Evolutionary conservation across 2,113 vertebrate species (phyloP).

Genomic region (Epinephelus moara): DNA sequence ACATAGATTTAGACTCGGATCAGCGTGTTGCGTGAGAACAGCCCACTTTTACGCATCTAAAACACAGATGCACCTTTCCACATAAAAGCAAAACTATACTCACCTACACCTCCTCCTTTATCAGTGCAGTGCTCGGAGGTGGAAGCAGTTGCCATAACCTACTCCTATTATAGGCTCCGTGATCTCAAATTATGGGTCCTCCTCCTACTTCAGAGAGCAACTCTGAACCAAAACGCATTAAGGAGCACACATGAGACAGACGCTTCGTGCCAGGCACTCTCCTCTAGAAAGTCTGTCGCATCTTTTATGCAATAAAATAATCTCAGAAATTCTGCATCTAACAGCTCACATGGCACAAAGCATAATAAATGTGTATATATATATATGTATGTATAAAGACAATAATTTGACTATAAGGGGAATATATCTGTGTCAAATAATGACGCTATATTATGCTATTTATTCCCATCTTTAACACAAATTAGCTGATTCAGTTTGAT

Average conservation of each 20-base stretch:
- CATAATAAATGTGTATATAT: neutral
- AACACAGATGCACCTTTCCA: slow-evolving; percentile 1
- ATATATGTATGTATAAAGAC: neutral
- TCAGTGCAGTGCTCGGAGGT: slow-evolving; percentile 57
- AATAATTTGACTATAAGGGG: neutral
- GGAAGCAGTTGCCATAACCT: slow-evolving; percentile 67
- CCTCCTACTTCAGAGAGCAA: slow-evolving; percentile 71
- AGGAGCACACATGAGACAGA: slow-evolving; percentile 76
- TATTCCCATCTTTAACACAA: neutral
- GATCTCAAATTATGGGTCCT: slow-evolving; percentile 72
- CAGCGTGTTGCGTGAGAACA: neutral
- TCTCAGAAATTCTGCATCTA: neutral
- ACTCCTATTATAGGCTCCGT: slow-evolving; percentile 70
- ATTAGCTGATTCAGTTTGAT: too few species aligned
- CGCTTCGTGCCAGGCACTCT: slow-evolving; percentile 62
- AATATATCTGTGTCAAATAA: neutral
- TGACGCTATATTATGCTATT: neutral
- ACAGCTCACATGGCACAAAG: neutral
- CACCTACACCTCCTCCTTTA: slow-evolving; percentile 71
- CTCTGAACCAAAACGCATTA: slow-evolving; percentile 65
- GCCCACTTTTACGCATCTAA: slow-evolving; percentile 23
- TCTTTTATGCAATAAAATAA: slow-evolving; percentile 7
- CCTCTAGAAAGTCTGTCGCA: neutral
- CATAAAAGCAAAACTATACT: slow-evolving; percentile 51
- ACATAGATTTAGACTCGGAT: slow-evolving; percentile 1